A percentile compares a stretch with the other conserved stretches of the same genome.
Evolutionary conservation across 2,113 vertebrate genomes (phyloP).

Genomic region (Pygoscelis adeliae): DNA sequence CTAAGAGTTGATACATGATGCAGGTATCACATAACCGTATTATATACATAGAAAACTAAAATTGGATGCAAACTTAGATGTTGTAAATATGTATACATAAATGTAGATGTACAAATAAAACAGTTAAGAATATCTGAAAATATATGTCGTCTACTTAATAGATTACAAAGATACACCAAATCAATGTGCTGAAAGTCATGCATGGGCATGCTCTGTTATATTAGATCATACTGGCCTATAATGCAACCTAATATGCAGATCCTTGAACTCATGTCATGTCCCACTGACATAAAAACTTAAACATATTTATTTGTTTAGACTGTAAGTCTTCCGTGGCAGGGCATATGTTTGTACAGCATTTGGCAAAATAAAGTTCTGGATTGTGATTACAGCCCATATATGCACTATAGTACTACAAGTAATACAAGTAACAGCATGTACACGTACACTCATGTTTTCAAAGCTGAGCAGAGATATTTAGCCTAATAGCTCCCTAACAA

Average conservation of each 20-base stretch:
- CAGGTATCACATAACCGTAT: not conserved
- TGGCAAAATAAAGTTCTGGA: conserved; percentile 11
- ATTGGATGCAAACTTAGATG: not conserved
- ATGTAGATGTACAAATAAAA: not conserved
- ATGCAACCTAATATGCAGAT: not conserved
- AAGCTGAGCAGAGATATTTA: not conserved
- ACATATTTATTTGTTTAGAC: conserved; percentile 21
- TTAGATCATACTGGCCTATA: not conserved
- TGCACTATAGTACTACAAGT: not conserved
- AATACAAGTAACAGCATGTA: not conserved
- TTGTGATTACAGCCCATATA: not conserved
- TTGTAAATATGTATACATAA: not conserved
- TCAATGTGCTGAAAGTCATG: not conserved
- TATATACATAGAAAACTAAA: not conserved
- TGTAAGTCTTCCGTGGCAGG: not conserved
- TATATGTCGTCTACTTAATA: not conserved
- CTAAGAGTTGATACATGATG: not conserved
- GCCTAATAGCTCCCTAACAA: not conserved
- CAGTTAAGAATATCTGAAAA: not conserved
- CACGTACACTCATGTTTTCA: not conserved
- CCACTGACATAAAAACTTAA: not conserved
- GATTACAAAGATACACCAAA: not conserved
- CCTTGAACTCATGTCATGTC: not conserved
- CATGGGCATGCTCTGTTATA: not conserved
- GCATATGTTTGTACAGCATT: not conserved